Evolutionary conservation across 2,113 vertebrate species (phyloP), one percentile per base, ranked within the genome.

Genomic region (Morphnarchus princeps): DNA sequence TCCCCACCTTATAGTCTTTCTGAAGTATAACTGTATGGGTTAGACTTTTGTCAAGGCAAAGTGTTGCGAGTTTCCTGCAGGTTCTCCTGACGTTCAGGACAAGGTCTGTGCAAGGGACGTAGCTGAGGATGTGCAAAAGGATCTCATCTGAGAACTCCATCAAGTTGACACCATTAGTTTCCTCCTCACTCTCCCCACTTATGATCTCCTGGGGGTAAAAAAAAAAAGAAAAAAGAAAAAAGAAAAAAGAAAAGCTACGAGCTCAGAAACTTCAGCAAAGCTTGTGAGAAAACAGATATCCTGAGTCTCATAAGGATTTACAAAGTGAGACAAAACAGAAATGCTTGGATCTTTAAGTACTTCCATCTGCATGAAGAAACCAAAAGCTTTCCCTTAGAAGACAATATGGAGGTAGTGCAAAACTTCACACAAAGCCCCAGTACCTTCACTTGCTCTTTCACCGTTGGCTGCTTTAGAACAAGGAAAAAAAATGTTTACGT

Each of bases 81-180:
- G 98, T 99, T 11, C 94, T 98, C 40, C 98, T 98, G 91, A 99
- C 99, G 0, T 98, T 99, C 77, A 98, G 95, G 69, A 99, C 97
- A 82, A 99, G 97, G 98, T 99, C 99, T 18, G 98, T 99, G 94
- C 98, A 98, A 34, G 99, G 99, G 45, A 99, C 97, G 0, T 99
- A 98, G 71, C 98, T 98, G 89, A 99, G 98, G 93, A 99, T 99
- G 94, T 99, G 99, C 91, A 99, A 95, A 65, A 99, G 98, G 94
- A 99, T 99, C 97, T 99, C 99, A 42, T 99, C 99, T 0, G 99
- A 99, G 91, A 99, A 99, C 80, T 99, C 99, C 11, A 99, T 99
- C 93, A 99, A 98, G 79, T 98, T 98, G 93, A 99, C 95, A 0
- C 96, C 97, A 8, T 76, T 90, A 5, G 49, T 73, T 4, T 98